Conservation (phyloP, 2,797 vertebrate species). For the Potorous gilbertii region DNA sequence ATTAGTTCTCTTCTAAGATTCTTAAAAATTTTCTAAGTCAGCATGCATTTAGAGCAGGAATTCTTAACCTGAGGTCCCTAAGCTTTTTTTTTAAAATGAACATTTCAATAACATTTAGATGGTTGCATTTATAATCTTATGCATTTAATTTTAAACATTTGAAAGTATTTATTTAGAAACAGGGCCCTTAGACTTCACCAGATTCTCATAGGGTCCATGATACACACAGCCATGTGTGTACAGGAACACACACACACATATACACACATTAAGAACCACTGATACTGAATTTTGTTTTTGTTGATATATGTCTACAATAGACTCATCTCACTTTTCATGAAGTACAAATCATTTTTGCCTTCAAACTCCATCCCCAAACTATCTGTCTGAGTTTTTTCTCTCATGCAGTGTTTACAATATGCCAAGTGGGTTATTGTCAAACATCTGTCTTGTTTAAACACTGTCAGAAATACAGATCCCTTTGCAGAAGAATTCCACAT, state of each 20-base stretch:
- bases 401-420: slow-evolving; percentile 35
- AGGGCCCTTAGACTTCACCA: background rate
- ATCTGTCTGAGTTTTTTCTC: slow-evolving; percentile 49
- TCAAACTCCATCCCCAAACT: slow-evolving; percentile 23
- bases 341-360: slow-evolving; percentile 29
- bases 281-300: background rate
- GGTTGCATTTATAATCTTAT: background rate
- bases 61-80: background rate
- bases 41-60: slow-evolving; percentile 6
- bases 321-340: slow-evolving; percentile 57
- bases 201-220: background rate
- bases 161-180: background rate
- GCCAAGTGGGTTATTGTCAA: slow-evolving; percentile 59
- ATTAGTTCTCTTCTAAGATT: slow-evolving; percentile 1
- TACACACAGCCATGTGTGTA: background rate
- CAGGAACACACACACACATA: too few relatives aligned
- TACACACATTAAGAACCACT: background rate
- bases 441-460: slow-evolving; percentile 56
- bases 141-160: background rate
- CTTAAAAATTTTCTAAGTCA: slow-evolving; percentile 25
- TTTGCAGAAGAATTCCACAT: slow-evolving; percentile 40
- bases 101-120: background rate
- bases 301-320: slow-evolving; percentile 7
- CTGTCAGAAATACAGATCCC: slow-evolving; percentile 45
- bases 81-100: background rate